Evolutionary conservation across 1,140 invertebrate genomes (phyloP), one percentile per base, ranked within the genome.

Genomic region (Drosophila parabipectinata): DNA sequence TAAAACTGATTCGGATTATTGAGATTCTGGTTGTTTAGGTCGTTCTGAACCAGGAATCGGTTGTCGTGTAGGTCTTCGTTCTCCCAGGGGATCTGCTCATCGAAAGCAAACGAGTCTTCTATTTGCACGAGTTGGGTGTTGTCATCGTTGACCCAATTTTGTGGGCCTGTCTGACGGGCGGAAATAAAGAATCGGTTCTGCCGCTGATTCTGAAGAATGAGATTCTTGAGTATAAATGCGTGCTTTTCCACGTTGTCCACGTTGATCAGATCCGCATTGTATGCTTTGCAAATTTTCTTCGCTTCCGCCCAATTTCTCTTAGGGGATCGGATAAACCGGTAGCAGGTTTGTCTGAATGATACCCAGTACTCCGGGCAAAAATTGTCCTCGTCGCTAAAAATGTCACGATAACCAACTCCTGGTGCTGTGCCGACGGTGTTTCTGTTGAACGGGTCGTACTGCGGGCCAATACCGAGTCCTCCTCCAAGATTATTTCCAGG

Each of bases 111-210:
- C 1, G 96, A 96, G 92, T 96, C 95, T 66, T 98, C 97, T 90
- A 98, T 94, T 72, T 96, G 96, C 37, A 93, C 91, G 18, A 98
- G 92, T 56, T 95, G 95, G 8, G 95, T 94, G 21, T 94, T 95
- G 92, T 98, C 97, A n/a, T 97, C 96, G 92, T 98, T 98, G 0
- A 95, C 92, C 97, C 97, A 98, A 64, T 94, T 95, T 47, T 95
- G 95, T 4, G 95, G 94, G 1, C 94, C 94, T 50, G 95, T 94
- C 85, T 97, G 95, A 45, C 94, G 94, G 1, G 95, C 95, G 18
- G 96, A 96, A 24, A 96, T 95, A 74, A 97, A 98, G 96, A 97
- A 98, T n/a, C 94, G 94, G 51, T 96, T 93, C 90, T 97, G 96
- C 67, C 97, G 96, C 21, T 97, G 97, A 93, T 98, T 97, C 74